A percentile compares a stretch with the other conserved stretches of the same genome.
These are phyloP conservation scores for Lepus americanus DNA, from an alignment of 2,113 vertebrate species.

Conservation along the genomic window DNA sequence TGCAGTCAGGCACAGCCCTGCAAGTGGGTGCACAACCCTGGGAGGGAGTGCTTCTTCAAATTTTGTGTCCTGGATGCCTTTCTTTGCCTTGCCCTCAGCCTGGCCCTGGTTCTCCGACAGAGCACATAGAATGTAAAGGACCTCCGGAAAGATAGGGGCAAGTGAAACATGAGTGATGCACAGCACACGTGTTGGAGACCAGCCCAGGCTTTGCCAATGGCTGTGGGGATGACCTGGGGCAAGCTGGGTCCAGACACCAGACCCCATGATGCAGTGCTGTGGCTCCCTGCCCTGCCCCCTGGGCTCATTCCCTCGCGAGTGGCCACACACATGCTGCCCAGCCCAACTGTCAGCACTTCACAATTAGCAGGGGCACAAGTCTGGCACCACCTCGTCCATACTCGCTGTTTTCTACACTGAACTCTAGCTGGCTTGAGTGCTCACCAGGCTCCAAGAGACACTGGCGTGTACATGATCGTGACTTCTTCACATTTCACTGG, in stretches of 20 bases:
- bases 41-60: not conserved
- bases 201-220: slow-evolving; percentile 7
- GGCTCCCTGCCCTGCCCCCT: not conserved
- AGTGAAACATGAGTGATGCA: not conserved
- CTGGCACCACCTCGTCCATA: not conserved
- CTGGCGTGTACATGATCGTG: accelerated
- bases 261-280: not conserved
- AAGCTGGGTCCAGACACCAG: not conserved
- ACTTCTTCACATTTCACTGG: not conserved
- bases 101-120: not conserved
- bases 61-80: not conserved
- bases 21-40: accelerated
- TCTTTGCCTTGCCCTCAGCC: not conserved
- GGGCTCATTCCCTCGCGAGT: not conserved
- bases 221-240: not conserved
- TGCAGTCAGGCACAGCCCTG: not conserved
- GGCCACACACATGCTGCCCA: not conserved
- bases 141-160: not conserved
- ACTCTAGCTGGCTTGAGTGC: not conserved
- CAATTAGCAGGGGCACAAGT: not conserved
- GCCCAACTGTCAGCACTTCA: not conserved
- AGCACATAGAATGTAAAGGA: not conserved
- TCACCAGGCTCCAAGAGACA: not conserved
- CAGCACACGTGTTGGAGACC: not conserved
- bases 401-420: slow-evolving; percentile 32